A percentile compares a stretch with the other conserved stretches of the same genome.
Evolutionary conservation across 1,140 invertebrate species (phyloP).

Genomic region (Dryas iulia): DNA sequence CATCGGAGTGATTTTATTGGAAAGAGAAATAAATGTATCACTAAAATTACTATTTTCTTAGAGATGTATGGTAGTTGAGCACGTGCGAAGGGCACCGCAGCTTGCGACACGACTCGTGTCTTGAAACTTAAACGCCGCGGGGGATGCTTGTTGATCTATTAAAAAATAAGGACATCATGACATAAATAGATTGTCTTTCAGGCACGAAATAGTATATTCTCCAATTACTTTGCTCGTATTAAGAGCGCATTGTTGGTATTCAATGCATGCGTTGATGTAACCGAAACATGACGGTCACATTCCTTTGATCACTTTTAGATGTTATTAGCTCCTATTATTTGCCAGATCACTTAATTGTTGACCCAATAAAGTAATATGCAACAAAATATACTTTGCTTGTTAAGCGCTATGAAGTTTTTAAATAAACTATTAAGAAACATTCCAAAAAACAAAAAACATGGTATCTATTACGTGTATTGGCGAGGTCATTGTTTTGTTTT

Average conservation of each 20-base stretch:
- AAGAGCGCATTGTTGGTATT: constrained; percentile 49
- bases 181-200: constrained; percentile 75
- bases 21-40: constrained; percentile 12
- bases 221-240: constrained; percentile 51
- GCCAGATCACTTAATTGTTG: not conserved
- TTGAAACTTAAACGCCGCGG: constrained; percentile 63
- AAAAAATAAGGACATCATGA: constrained; percentile 79
- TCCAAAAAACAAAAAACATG: constrained; percentile 75
- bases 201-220: constrained; percentile 47
- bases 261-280: constrained; percentile 73
- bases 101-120: constrained; percentile 65
- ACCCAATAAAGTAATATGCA: not conserved
- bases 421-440: constrained; percentile 55
- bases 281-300: constrained; percentile 79
- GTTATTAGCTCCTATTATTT: constrained; percentile 49
- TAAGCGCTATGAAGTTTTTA: constrained; percentile 31
- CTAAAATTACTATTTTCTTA: constrained; percentile 14
- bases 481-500: constrained; percentile 68
- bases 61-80: constrained; percentile 37
- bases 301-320: constrained; percentile 67
- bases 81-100: constrained; percentile 67
- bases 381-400: not conserved
- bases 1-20: constrained; percentile 45
- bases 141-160: constrained; percentile 77
- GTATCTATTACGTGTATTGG: constrained; percentile 71